Conservation (phyloP, 2,113 vertebrate species). For the Pollachius pollachius region DNA sequence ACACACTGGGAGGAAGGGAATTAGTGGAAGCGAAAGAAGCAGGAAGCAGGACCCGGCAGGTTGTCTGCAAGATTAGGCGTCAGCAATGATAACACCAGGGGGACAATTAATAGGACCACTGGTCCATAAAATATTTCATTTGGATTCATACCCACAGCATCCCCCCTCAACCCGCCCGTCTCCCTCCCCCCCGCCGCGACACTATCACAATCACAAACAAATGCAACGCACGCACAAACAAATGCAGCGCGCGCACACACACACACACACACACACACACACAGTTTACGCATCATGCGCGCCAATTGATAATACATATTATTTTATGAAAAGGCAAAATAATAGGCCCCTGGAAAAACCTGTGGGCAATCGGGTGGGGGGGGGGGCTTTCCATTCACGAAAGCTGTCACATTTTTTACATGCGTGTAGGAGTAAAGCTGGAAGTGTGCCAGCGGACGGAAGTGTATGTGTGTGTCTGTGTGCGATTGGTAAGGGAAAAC, state of each 20-base stretch:
- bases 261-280: constrained; percentile 29
- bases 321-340: constrained; percentile 16
- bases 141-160: constrained; percentile 70
- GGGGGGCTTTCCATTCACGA: neutral
- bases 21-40: constrained; percentile 36
- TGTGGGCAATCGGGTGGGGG: neutral
- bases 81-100: constrained; percentile 82
- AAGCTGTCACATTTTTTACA: constrained; percentile 20
- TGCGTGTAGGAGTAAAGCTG: neutral
- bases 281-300: neutral
- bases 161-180: neutral
- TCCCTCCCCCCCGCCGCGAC: neutral
- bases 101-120: constrained; percentile 92
- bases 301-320: constrained; percentile 44
- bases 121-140: constrained; percentile 88
- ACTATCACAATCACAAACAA: constrained; percentile 38
- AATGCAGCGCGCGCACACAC: constrained; percentile 28
- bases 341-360: constrained; percentile 31
- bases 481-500: neutral
- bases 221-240: constrained; percentile 40
- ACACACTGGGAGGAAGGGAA: constrained; percentile 9
- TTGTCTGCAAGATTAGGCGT: constrained; percentile 77
- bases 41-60: constrained; percentile 70
- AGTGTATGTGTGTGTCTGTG: constrained; percentile 14
- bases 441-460: no score